Evolutionary conservation across 2,888 invertebrate species (phyloP).

Genomic region (Ennomos erosarius): DNA sequence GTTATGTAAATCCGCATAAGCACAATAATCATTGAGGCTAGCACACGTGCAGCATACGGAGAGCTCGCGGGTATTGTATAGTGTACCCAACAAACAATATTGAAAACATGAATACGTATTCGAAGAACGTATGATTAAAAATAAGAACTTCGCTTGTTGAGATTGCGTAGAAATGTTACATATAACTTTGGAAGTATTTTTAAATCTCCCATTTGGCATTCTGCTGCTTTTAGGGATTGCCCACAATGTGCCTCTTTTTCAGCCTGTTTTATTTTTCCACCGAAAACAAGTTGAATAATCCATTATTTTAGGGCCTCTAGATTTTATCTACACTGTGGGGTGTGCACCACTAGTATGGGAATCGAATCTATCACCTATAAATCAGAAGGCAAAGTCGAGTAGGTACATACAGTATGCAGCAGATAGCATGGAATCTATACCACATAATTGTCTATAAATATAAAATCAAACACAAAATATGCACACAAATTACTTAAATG

Average conservation of each 20-base stretch:
- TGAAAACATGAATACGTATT: constrained; percentile 71
- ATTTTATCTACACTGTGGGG: too few species aligned
- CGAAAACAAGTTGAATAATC: too few species aligned
- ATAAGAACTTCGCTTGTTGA: constrained; percentile 37
- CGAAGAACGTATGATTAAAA: constrained; percentile 52
- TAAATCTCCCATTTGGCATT: neutral
- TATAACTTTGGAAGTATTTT: neutral
- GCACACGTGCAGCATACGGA: constrained; percentile 69
- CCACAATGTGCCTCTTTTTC: neutral
- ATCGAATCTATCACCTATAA: too few species aligned
- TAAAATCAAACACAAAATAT: too few species aligned
- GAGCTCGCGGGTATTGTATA: constrained; percentile 56
- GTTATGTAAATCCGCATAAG: constrained; percentile 53
- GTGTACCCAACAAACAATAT: constrained; percentile 67
- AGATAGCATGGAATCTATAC: too few species aligned
- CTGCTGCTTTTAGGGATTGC: neutral
- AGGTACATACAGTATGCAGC: too few species aligned
- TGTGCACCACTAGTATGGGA: too few species aligned
- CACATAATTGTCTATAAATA: too few species aligned
- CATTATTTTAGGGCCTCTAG: too few species aligned
- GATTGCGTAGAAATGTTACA: constrained; percentile 6
- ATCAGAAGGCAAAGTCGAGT: too few species aligned
- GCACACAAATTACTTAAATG: too few species aligned
- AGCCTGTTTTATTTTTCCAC: neutral
- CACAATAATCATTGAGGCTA: constrained; percentile 76